Evolutionary conservation across 2,797 vertebrate species (phyloP), one percentile per base, ranked within the genome.

Genomic region (Alectoris magna): DNA sequence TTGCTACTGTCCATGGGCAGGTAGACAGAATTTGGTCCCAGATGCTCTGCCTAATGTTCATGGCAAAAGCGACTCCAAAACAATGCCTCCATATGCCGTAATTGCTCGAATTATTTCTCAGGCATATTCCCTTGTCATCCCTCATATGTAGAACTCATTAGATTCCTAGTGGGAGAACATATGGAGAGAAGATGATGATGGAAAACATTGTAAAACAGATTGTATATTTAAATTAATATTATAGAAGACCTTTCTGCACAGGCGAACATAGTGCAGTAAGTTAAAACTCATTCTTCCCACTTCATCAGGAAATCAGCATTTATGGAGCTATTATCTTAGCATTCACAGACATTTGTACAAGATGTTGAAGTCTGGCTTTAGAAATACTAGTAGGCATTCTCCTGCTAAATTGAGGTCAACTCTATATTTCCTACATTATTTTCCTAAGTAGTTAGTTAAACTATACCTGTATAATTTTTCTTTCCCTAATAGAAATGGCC

Each of bases 81-180:
- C 93, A 96, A 95, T 84, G 78, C 84, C 53, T 97, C 97, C 97
- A 96, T 97, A 96, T 97, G 95, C 91, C 22, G 0, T 76, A 82
- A 95, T 96, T 95, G 93, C 93, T 96, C 83, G 88, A 96, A 96
- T 97, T 96, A 95, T 94, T 96, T 96, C 93, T 97, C 93, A 93
- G 96, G 92, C 87, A 96, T 94, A 95, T 92, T 97, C 92, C 92
- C 91, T 95, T 96, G 95, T 97, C 96, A 96, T 97, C 87, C 94
- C 94, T 97, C 96, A 94, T 93, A 93, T 62, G 91, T 87, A 96
- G 88, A 97, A 92, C 94, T 98, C 97, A 98, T 98, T 97, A 98
- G 96, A 95, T 95, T 97, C 96, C 96, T 96, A 97, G 94, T 96
- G 96, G 92, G 97, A 97, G 93, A 97, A 94, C 97, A 98, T 97